Conservation (phyloP, 1,140 invertebrate genomes). For the Aphaenogaster ashmeadi region DNA sequence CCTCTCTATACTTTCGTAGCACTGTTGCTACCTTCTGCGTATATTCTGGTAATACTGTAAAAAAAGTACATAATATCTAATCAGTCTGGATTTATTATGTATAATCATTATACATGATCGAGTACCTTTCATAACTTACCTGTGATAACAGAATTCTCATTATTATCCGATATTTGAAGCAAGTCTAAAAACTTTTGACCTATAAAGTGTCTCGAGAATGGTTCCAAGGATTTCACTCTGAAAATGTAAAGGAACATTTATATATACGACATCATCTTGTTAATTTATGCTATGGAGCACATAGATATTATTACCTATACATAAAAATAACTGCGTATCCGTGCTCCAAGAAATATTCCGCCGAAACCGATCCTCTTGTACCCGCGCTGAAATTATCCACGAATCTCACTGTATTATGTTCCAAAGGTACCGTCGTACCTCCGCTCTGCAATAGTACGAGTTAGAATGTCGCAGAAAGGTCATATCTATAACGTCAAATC, state of each 20-base stretch:
- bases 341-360: conserved; percentile 97
- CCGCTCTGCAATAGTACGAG: conserved; percentile 91
- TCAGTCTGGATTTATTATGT: conserved; percentile 16
- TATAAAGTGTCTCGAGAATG: conserved; percentile 95
- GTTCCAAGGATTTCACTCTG: conserved; percentile 94
- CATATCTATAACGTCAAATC: not conserved
- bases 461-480: conserved; percentile 13
- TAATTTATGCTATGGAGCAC: not conserved
- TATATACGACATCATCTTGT: not conserved
- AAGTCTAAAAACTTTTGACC: conserved; percentile 94
- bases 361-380: conserved; percentile 96
- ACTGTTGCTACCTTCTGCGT: conserved; percentile 90
- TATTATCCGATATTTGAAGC: conserved; percentile 90
- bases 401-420: conserved; percentile 98
- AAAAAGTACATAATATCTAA: conserved; percentile 67
- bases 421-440: conserved; percentile 98
- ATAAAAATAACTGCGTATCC: conserved; percentile 94
- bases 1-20: conserved; percentile 91
- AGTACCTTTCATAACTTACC: conserved; percentile 76
- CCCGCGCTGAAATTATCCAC: conserved; percentile 99
- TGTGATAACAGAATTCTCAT: conserved; percentile 89
- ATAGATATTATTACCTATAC: conserved; percentile 87
- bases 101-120: conserved; percentile 42
- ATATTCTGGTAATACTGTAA: conserved; percentile 90
- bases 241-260: conserved; percentile 33